Evolutionary conservation across 2,888 invertebrate species (phyloP).

Genomic region (Automeris io): DNA sequence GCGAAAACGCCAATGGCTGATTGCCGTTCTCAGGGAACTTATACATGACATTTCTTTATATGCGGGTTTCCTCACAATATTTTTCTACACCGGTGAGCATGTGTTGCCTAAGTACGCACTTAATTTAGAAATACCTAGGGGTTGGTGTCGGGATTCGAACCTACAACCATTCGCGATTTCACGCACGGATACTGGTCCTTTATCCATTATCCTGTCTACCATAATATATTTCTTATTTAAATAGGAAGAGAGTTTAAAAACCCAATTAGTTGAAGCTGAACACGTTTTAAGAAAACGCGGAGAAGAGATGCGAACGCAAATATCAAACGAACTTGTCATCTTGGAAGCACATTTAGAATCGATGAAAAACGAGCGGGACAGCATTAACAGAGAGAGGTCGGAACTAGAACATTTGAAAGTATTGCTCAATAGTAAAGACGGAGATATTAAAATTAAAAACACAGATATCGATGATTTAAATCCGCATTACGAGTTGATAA

Average conservation of each 20-base stretch:
- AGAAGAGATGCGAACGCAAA: slow-evolving; percentile 54
- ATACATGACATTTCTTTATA: too few relatives aligned
- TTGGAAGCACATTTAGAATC: slow-evolving; percentile 41
- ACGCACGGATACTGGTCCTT: too few relatives aligned
- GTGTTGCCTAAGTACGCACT: too few relatives aligned
- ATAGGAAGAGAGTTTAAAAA: slow-evolving; percentile 52
- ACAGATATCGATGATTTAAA: slow-evolving; percentile 28
- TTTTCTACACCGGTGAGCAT: too few relatives aligned
- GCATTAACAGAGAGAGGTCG: slow-evolving; percentile 38
- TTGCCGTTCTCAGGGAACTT: too few relatives aligned
- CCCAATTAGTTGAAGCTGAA: slow-evolving; percentile 48
- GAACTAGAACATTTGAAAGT: slow-evolving; percentile 23
- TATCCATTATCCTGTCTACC: too few relatives aligned
- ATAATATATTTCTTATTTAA: too few relatives aligned
- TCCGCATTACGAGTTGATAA: slow-evolving; percentile 40
- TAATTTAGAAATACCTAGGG: too few relatives aligned
- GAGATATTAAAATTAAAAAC: slow-evolving; percentile 14
- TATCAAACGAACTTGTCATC: slow-evolving; percentile 44
- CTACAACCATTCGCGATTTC: too few relatives aligned
- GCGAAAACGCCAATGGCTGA: too few relatives aligned
- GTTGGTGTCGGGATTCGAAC: too few relatives aligned
- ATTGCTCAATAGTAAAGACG: not conserved
- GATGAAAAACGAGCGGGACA: slow-evolving; percentile 50
- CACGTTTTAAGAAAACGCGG: slow-evolving; percentile 38
- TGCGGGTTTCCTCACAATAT: too few relatives aligned